Percentiles rank a stretch among this genome's conserved stretches.
phyloP scores from a whole-genome alignment of 2,113 vertebrate species.

The Saguinus imperator region DNA sequence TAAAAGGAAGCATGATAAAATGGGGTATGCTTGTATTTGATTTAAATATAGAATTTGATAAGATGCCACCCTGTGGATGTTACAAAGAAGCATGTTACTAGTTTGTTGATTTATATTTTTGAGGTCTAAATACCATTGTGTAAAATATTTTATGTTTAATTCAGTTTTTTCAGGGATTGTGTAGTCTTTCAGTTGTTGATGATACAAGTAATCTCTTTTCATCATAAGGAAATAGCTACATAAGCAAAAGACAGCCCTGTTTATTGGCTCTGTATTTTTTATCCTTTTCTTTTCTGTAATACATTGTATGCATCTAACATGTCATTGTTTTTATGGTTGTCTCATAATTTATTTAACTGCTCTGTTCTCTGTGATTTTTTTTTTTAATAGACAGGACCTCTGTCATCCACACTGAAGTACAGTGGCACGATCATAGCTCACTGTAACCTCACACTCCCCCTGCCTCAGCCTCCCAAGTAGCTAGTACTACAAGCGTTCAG shows the following conservation, averaged over 20 bases:
- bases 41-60: background rate
- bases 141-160: background rate
- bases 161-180: background rate
- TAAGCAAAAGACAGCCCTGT: background rate
- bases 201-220: background rate
- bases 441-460: too few species aligned
- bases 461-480: too few species aligned
- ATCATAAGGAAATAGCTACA: background rate
- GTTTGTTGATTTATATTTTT: constrained; percentile 6
- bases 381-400: too few species aligned
- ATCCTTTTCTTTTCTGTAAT: background rate
- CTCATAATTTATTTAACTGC: background rate
- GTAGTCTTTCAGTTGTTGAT: background rate
- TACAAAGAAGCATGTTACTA: background rate
- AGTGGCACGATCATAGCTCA: too few species aligned
- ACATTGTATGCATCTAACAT: background rate
- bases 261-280: background rate
- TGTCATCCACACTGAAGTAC: too few species aligned
- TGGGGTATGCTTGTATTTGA: background rate
- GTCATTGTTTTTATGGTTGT: background rate
- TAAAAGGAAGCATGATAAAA: background rate
- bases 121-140: background rate
- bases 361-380: background rate
- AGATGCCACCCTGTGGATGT: background rate
- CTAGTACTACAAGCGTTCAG: too few species aligned